Evolutionary conservation across 1,140 invertebrate genomes (phyloP).

Genomic region (Drosophila malerkotliana): DNA sequence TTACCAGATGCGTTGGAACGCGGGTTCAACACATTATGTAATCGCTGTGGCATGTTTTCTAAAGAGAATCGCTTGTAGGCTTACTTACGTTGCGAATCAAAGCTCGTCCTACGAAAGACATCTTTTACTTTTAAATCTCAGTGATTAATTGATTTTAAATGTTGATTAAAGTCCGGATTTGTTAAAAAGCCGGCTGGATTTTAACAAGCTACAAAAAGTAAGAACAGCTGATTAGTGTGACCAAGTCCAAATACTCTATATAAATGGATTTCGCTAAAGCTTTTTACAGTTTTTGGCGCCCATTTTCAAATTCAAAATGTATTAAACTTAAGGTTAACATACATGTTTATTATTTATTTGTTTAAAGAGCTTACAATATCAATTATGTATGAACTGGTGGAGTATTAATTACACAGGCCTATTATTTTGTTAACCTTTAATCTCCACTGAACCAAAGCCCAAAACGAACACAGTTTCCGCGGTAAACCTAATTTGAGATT

Average conservation of each 20-base stretch:
- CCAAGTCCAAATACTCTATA: background rate
- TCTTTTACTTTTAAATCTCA: conserved; percentile 23
- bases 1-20: background rate
- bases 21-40: conserved; percentile 60
- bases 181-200: conserved; percentile 6
- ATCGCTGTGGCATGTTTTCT: conserved; percentile 53
- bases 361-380: no score
- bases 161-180: conserved; percentile 9
- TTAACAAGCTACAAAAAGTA: conserved; percentile 21
- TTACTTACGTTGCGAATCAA: conserved; percentile 73
- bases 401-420: no score
- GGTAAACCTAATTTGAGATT: no score
- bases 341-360: no score
- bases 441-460: no score
- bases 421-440: no score
- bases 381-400: no score
- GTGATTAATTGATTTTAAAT: background rate
- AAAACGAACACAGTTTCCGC: no score
- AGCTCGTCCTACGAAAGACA: conserved; percentile 74
- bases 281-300: background rate
- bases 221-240: conserved; percentile 2
- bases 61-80: background rate
- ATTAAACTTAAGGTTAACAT: no score
- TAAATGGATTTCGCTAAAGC: background rate
- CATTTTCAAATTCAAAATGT: background rate